Evolutionary conservation across 2,888 invertebrate species (phyloP).

Genomic region (Luffia ferchaultella): DNA sequence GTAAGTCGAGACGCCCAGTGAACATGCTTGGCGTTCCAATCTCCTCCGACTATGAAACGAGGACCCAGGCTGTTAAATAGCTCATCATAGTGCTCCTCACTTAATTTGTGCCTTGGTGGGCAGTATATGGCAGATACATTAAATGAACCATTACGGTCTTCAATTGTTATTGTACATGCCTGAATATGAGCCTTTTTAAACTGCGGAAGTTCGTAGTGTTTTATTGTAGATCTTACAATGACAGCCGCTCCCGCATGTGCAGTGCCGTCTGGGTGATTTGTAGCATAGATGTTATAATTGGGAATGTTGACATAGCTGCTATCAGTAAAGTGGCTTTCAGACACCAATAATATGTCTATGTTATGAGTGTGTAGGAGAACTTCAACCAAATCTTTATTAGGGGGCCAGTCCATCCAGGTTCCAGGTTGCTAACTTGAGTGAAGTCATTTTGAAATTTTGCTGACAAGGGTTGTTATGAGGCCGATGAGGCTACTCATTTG

Average conservation of each 20-base stretch:
- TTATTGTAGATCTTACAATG: slow-evolving; percentile 14
- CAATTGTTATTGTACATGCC: slow-evolving; percentile 9
- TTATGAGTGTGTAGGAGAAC: slow-evolving; percentile 1
- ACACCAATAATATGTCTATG: slow-evolving; percentile 12
- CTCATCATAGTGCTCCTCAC: slow-evolving; percentile 6
- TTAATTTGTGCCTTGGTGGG: slow-evolving; percentile 13
- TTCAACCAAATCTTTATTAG: slow-evolving; percentile 14
- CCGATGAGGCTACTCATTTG: slow-evolving; percentile 8
- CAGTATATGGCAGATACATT: slow-evolving; percentile 8
- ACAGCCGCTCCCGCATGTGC: slow-evolving; percentile 17
- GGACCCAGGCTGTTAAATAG: slow-evolving; percentile 13
- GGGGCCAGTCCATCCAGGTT: slow-evolving; percentile 17
- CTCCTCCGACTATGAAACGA: slow-evolving; percentile 13
- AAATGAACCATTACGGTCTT: slow-evolving; percentile 1
- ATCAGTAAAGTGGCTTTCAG: slow-evolving; percentile 16
- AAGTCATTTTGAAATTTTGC: slow-evolving; percentile 1
- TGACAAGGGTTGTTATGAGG: slow-evolving; percentile 2
- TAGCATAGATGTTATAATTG: slow-evolving; percentile 2
- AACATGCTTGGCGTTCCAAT: slow-evolving; percentile 17
- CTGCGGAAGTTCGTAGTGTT: slow-evolving; percentile 10
- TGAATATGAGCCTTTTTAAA: slow-evolving; percentile 13
- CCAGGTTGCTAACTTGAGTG: slow-evolving; percentile 12
- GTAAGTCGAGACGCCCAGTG: slow-evolving; percentile 16
- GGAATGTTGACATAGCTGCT: slow-evolving; percentile 11
- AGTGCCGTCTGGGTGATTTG: slow-evolving; percentile 16